Percentiles rank a stretch among this genome's conserved stretches.
Conservation (phyloP, 2,888 invertebrate genomes). For the Cyrtodaria siliqua region DNA sequence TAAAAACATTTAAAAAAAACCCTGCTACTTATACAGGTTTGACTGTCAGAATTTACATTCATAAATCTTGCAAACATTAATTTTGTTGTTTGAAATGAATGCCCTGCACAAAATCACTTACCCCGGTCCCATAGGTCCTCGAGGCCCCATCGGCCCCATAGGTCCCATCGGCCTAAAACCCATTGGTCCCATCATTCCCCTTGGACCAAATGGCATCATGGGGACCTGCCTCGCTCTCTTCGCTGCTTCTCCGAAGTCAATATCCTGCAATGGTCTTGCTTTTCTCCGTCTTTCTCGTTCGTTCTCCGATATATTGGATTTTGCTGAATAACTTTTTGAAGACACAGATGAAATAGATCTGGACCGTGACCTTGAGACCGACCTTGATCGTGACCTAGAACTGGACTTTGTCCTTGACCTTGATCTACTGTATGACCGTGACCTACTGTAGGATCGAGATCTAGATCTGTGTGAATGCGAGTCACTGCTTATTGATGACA, state of each 20-base stretch:
- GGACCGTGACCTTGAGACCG: slow-evolving; percentile 55
- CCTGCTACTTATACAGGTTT: no score
- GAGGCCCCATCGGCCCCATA: slow-evolving; percentile 44
- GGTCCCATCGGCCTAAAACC: slow-evolving; percentile 46
- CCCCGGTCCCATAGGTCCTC: slow-evolving; percentile 54
- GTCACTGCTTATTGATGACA: slow-evolving; percentile 62
- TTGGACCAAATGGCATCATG: slow-evolving; percentile 45
- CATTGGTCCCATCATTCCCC: slow-evolving; percentile 51
- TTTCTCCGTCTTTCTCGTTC: slow-evolving; percentile 53
- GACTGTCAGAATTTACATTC: no score
- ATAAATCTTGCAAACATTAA: no score
- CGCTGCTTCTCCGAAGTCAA: slow-evolving; percentile 82
- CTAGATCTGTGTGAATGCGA: slow-evolving; percentile 46
- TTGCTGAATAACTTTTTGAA: slow-evolving; percentile 45
- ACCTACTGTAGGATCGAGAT: slow-evolving; percentile 9
- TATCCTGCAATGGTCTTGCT: slow-evolving; percentile 71
- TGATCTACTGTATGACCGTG: slow-evolving; percentile 32
- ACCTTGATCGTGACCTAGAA: slow-evolving; percentile 52
- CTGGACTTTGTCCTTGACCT: slow-evolving; percentile 50
- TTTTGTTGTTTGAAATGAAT: no score
- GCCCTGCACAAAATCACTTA: no score
- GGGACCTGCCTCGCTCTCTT: slow-evolving; percentile 62
- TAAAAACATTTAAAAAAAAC: no score
- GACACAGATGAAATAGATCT: slow-evolving; percentile 51
- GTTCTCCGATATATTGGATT: slow-evolving; percentile 30